Base-by-base conservation (phyloP, 1,140 invertebrate species). In the Bombus superbus region DNA sequence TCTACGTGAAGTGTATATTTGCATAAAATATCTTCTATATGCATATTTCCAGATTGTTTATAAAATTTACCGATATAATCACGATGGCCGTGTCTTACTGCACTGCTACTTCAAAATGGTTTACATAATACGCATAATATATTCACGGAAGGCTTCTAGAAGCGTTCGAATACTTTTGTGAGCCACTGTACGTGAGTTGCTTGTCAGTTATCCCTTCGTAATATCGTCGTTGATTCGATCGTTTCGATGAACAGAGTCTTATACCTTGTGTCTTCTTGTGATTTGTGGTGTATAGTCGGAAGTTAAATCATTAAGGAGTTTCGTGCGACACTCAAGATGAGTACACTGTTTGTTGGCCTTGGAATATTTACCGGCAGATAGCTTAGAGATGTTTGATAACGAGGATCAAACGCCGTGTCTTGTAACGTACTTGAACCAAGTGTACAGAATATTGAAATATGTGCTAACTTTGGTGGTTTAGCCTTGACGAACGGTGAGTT, bases 141-240 rank as follows among this genome's bases (percentile, higher is more conserved):
- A n/a, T 62, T 62, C 25, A 62, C n/a, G 28, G 2, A 62, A 62
- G 22, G 47, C 22, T 53, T 53, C 47, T 53, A 53, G 18, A 53
- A 53, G 18, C 47, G 47, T 53, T 53, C 47, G 47, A 53, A 53
- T 22, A 53, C 47, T 68, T 64, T 83, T 76, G 35, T 44, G 59
- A 15, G 62, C 11, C 3, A 4, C 22, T 35, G 44, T 87, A 89
- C 84, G 87, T 84, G 88, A 87, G 81, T 78, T 68, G 69, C 28
- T n/a, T 89, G 62, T 75, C 68, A 74, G 38, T 72, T 18, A 4
- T 40, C 62, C 73, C 75, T 80, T 82, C 78, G 42, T 68, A 42
- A 77, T 79, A 71, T 79, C 62, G 35, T 35, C 35, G 72, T 18
- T 25, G 28, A 22, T 13, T 68, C 35, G 44, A 68, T 38, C 6